Conservation (phyloP, 2,113 vertebrate genomes). For the Regulus satrapa region DNA sequence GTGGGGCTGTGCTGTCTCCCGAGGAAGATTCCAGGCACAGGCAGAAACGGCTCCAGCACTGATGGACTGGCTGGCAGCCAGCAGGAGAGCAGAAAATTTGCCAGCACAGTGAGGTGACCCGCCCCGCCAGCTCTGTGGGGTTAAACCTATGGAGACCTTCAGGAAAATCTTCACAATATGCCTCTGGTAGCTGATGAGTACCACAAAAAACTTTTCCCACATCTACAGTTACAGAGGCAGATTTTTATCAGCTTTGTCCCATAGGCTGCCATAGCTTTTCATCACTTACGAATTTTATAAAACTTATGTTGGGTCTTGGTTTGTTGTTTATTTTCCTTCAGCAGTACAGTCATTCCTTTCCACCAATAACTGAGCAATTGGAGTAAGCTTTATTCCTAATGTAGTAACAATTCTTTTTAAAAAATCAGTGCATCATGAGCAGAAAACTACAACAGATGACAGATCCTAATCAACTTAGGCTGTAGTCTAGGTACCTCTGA, state of each 20-base stretch:
- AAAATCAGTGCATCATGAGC: background rate
- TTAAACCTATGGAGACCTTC: background rate
- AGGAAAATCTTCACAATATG: background rate
- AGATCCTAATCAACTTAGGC: background rate
- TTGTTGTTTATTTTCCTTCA: background rate
- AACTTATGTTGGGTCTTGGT: background rate
- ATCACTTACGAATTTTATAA: background rate
- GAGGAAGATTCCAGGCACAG: conserved; percentile 36
- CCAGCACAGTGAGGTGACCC: background rate
- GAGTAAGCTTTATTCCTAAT: background rate
- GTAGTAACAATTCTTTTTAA: background rate
- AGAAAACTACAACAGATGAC: background rate
- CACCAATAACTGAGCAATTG: background rate
- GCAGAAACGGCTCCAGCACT: conserved; percentile 13
- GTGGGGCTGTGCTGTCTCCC: conserved; percentile 26
- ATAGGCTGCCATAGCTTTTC: background rate
- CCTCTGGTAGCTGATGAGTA: background rate
- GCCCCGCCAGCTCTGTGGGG: background rate
- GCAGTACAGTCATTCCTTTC: background rate
- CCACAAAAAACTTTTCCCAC: background rate
- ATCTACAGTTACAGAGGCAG: background rate
- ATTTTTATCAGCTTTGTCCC: background rate
- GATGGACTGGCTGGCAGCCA: conserved; percentile 31
- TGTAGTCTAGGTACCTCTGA: background rate
- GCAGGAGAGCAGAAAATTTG: background rate